phyloP scores from a whole-genome alignment of 2,113 vertebrate genomes.

The Sander lucioperca region DNA sequence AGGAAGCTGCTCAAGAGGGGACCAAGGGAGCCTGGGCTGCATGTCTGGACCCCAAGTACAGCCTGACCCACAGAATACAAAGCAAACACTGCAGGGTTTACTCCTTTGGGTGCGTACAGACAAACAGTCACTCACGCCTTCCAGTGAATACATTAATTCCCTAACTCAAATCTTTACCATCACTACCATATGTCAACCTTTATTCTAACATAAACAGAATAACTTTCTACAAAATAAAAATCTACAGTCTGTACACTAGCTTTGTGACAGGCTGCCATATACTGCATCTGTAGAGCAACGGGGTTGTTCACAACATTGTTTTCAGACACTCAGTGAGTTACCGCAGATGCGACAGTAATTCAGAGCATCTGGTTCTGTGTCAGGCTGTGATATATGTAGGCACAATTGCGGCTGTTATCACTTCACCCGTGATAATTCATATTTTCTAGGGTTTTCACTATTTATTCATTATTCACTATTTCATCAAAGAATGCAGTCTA shows the following conservation, averaged over 20 bases:
- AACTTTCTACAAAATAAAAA: not conserved
- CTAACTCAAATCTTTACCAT: not conserved
- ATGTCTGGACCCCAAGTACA: conserved; percentile 76
- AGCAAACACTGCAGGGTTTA: conserved; percentile 77
- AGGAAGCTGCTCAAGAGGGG: conserved; percentile 19
- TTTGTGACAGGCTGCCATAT: not conserved
- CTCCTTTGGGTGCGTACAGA: conserved; percentile 77
- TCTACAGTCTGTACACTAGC: not conserved
- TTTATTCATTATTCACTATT: not conserved
- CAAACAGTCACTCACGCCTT: not conserved
- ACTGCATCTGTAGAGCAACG: not conserved
- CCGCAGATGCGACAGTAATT: conserved; percentile 13
- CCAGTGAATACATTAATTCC: not conserved
- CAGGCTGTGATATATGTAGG: conserved; percentile 9
- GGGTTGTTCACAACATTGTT: not conserved
- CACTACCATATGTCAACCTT: not conserved
- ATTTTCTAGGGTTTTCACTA: not conserved
- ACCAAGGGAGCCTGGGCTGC: conserved; percentile 61
- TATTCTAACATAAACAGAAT: not conserved
- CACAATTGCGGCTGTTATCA: not conserved
- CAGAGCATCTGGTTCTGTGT: conserved; percentile 16
- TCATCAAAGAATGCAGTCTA: conserved; percentile 1
- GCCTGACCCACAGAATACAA: conserved; percentile 66
- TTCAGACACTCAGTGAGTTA: not conserved
- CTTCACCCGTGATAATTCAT: not conserved